Evolutionary conservation across 2,888 invertebrate genomes (phyloP).

Genomic region (Tipula confusa): DNA sequence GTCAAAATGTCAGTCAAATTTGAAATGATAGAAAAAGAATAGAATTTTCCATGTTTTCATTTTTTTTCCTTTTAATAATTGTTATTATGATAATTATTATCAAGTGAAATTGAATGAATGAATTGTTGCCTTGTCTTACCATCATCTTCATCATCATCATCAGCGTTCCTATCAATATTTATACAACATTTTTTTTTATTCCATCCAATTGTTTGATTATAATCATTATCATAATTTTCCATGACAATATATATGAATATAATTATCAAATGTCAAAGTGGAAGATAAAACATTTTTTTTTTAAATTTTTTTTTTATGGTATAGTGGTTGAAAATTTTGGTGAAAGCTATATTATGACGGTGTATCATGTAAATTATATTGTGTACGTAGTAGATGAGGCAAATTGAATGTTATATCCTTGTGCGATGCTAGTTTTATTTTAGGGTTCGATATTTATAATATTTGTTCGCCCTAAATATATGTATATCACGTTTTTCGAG

Average conservation of each 20-base stretch:
- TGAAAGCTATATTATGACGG: neutral
- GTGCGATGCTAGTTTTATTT: neutral
- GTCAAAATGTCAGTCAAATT: conserved; percentile 30
- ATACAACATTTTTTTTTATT: neutral
- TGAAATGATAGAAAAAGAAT: conserved; percentile 29
- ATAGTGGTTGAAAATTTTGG: neutral
- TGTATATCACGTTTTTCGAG: too few relatives aligned
- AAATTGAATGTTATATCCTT: neutral
- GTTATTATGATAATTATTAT: conserved; percentile 20
- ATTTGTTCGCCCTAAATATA: too few relatives aligned
- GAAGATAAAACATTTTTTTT: neutral
- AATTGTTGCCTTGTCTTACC: conserved; percentile 25
- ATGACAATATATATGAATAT: conserved; percentile 15
- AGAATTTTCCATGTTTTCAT: neutral
- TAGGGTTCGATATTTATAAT: too few relatives aligned
- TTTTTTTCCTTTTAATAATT: conserved; percentile 21
- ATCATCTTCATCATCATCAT: neutral
- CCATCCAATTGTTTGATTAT: neutral
- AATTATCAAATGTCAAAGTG: conserved; percentile 25
- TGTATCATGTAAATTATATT: too few relatives aligned
- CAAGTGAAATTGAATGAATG: conserved; percentile 25
- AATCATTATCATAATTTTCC: conserved; percentile 25
- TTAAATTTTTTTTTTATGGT: neutral
- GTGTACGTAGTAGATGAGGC: neutral
- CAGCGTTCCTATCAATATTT: neutral